phyloP scores from a whole-genome alignment of 1,140 invertebrate genomes.

The Drosophila mojavensis region DNA sequence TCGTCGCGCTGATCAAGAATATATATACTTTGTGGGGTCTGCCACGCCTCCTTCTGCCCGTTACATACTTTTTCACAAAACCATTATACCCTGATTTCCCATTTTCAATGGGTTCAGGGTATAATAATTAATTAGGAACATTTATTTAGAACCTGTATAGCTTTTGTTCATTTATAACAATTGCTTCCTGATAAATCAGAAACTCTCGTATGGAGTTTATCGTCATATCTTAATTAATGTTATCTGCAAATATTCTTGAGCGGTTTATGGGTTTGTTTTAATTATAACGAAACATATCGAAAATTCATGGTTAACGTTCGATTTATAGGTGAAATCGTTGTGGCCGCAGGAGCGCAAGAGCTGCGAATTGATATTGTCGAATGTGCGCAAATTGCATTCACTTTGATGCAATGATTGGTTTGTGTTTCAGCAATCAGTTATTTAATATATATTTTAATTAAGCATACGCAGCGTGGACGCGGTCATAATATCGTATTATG shows the following conservation, averaged over 20 bases:
- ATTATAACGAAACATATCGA: conserved; percentile 2
- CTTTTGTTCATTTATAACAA: too few species aligned
- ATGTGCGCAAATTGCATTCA: conserved; percentile 51
- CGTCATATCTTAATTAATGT: not conserved
- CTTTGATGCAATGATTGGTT: conserved; percentile 49
- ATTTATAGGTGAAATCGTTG: conserved; percentile 5
- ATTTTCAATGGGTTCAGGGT: too few species aligned
- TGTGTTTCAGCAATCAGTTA: conserved; percentile 23
- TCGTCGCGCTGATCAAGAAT: too few species aligned
- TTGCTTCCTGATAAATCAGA: not conserved
- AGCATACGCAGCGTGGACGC: conserved; percentile 61
- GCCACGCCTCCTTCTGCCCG: too few species aligned
- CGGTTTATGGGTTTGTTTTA: not conserved
- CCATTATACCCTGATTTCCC: too few species aligned
- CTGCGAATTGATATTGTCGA: conserved; percentile 9
- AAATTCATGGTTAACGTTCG: conserved; percentile 3
- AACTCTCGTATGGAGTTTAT: not conserved
- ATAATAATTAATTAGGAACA: too few species aligned
- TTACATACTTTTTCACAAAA: too few species aligned
- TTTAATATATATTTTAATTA: conserved; percentile 76
- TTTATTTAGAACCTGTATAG: too few species aligned
- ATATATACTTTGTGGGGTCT: too few species aligned
- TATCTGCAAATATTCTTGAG: not conserved
- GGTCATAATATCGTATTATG: conserved; percentile 70
- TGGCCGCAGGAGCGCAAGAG: conserved; percentile 1